These are phyloP conservation scores for Heterotis niloticus DNA, from an alignment of 2,113 vertebrate genomes.

Conservation along the genomic window DNA sequence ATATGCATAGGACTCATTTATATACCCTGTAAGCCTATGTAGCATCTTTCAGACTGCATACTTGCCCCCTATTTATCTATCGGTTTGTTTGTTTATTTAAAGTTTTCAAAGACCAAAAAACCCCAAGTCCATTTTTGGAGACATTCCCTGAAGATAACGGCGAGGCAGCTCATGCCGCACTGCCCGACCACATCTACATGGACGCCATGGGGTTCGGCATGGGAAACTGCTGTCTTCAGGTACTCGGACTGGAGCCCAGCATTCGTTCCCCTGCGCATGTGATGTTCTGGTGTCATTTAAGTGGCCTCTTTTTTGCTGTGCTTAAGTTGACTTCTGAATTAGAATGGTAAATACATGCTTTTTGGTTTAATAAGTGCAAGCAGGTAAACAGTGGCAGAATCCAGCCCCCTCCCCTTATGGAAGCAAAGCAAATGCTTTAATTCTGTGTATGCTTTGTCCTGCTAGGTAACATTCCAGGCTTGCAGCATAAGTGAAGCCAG, in stretches of 20 bases:
- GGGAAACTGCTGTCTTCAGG: slow-evolving; percentile 98
- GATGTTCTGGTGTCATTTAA: no score
- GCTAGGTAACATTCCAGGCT: slow-evolving; percentile 95
- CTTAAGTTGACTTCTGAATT: no score
- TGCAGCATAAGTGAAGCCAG: slow-evolving; percentile 95
- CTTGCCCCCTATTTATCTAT: no score
- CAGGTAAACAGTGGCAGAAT: no score
- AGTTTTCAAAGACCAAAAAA: slow-evolving; percentile 93
- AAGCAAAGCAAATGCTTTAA: no score
- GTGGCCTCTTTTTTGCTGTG: no score
- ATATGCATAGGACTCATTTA: neutral
- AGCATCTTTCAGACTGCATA: neutral
- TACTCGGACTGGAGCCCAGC: slow-evolving; percentile 40
- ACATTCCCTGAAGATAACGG: slow-evolving; percentile 81
- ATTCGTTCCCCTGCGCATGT: neutral
- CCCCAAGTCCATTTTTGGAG: slow-evolving; percentile 83
- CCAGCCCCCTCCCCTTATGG: no score
- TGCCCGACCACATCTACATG: slow-evolving; percentile 94
- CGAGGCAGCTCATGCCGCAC: slow-evolving; percentile 73
- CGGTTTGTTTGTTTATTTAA: slow-evolving; percentile 30
- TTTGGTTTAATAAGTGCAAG: no score
- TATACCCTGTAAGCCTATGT: neutral
- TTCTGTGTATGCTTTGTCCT: slow-evolving; percentile 16
- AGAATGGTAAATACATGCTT: no score
- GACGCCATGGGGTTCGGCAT: slow-evolving; percentile 98